These are phyloP conservation scores for Myotis myotis DNA, from an alignment of 2,797 vertebrate genomes.

Conservation along the genomic window DNA sequence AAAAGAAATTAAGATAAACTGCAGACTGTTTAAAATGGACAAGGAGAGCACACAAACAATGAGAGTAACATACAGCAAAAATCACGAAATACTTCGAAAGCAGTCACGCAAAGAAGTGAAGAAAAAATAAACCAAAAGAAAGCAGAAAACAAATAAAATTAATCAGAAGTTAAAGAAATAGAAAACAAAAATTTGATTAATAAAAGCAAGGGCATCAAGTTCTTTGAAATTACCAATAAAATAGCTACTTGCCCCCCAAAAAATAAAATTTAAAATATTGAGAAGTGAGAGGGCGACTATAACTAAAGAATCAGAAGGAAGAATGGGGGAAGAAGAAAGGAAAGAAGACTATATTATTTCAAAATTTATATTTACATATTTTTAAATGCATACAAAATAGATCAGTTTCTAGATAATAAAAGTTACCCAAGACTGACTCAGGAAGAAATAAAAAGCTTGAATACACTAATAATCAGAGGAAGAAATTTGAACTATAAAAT, in stretches of 20 bases:
- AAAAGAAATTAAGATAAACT: conserved; percentile 62
- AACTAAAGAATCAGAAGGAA: not conserved
- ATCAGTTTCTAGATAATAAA: conserved; percentile 27
- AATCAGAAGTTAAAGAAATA: conserved; percentile 7
- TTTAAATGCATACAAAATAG: not conserved
- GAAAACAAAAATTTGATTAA: conserved; percentile 42
- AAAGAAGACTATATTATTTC: not conserved
- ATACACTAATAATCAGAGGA: not conserved
- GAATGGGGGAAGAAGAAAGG: not conserved
- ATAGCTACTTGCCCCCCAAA: not conserved
- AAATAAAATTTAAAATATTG: conserved; percentile 41
- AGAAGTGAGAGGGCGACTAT: not conserved
- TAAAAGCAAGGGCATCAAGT: not conserved
- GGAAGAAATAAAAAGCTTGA: conserved; percentile 46
- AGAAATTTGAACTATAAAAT: conserved; percentile 23
- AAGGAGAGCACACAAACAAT: conserved; percentile 54
- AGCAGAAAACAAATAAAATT: conserved; percentile 39
- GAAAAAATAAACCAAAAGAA: conserved; percentile 11
- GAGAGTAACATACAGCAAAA: not conserved
- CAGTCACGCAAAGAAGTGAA: not conserved
- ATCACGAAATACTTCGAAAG: conserved; percentile 5
- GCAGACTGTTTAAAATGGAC: conserved; percentile 62
- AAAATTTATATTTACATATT: not conserved
- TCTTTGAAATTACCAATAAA: conserved; percentile 45
- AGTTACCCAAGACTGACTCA: conserved; percentile 51